Conservation (phyloP, 2,888 invertebrate species). For the Oscheius sp. region DNA sequence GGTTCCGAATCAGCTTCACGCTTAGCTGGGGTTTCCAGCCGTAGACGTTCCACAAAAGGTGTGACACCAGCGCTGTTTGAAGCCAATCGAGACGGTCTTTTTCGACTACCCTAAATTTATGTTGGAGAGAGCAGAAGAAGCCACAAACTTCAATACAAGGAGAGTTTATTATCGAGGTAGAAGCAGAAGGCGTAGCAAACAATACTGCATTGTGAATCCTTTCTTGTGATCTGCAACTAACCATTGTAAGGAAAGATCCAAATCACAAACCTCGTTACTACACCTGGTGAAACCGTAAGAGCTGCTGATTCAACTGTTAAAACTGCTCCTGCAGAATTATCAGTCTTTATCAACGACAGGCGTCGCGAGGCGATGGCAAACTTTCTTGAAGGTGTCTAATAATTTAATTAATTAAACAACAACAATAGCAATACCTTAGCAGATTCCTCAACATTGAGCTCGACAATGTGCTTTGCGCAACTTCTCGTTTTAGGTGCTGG, state of each 20-base stretch:
- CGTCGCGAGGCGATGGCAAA: conserved; percentile 20
- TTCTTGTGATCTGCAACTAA: background rate
- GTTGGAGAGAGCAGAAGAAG: background rate
- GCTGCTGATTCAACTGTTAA: background rate
- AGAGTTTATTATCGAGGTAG: background rate
- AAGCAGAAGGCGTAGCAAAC: background rate
- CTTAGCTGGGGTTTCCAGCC: background rate
- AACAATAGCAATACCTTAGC: background rate
- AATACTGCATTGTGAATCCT: background rate
- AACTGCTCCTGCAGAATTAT: background rate
- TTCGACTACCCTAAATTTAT: conserved; percentile 33
- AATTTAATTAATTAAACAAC: background rate
- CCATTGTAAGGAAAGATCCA: background rate
- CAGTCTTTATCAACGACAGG: conserved; percentile 8
- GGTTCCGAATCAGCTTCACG: conserved; percentile 26
- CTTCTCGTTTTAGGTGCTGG: conserved; percentile 10
- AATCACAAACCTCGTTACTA: background rate
- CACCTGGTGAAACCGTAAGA: background rate
- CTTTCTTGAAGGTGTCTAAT: conserved; percentile 10
- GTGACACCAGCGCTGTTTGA: conserved; percentile 16
- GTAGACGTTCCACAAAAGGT: conserved; percentile 24
- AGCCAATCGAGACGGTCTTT: conserved; percentile 20
- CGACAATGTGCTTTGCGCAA: conserved; percentile 4
- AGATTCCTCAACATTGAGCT: background rate
- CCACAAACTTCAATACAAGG: background rate